Percentiles rank a stretch among this genome's conserved stretches.
Conservation (phyloP, 2,888 invertebrate species). For the Scelioninae gen. 1 region DNA sequence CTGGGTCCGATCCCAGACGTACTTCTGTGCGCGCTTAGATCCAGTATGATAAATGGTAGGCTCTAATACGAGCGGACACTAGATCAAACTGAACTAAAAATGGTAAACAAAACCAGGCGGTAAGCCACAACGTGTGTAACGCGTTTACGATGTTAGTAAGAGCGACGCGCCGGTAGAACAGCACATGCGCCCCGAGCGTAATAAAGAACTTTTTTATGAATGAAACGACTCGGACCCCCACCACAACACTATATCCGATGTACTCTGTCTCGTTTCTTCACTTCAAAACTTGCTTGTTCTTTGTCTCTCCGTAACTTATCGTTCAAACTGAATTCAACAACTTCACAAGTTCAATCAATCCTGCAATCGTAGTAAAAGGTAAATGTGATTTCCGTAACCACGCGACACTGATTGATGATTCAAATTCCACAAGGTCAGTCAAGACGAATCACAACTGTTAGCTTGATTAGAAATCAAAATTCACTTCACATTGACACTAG, state of each 20-base stretch:
- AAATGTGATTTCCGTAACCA: no score
- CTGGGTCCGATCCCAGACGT: conserved; percentile 67
- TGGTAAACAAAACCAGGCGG: conserved; percentile 42
- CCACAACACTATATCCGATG: conserved; percentile 24
- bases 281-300: no score
- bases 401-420: no score
- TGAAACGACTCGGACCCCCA: conserved; percentile 78
- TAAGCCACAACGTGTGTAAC: conserved; percentile 74
- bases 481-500: no score
- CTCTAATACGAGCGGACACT: conserved; percentile 39
- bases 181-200: conserved; percentile 83
- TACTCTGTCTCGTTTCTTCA: no score
- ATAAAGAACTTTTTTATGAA: conserved; percentile 84
- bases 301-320: no score
- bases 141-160: conserved; percentile 68
- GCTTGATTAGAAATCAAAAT: no score
- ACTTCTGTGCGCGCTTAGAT: conserved; percentile 47
- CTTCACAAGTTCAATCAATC: no score
- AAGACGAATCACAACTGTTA: no score
- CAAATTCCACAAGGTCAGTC: no score
- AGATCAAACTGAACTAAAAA: not conserved
- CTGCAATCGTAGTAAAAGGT: no score
- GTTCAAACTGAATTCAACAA: no score
- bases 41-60: conserved; percentile 44
- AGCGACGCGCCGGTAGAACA: conserved; percentile 79